phyloP scores from a whole-genome alignment of 2,797 vertebrate species.

The Macroramphosus scolopax region DNA sequence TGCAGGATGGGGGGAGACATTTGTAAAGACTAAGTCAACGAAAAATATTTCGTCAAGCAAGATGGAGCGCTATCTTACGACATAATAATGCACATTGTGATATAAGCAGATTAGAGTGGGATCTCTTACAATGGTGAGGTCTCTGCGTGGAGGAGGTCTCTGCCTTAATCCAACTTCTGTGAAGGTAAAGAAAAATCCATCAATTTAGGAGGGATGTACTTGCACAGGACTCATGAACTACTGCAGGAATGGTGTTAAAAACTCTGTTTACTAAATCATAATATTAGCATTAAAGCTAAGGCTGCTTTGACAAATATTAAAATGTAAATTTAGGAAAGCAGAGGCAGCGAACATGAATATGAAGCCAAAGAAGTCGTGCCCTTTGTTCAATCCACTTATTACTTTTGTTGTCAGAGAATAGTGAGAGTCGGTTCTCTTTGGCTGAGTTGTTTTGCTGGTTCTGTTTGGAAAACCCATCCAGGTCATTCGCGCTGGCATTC shows the following conservation, averaged over 20 bases:
- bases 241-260: too few relatives aligned
- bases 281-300: too few relatives aligned
- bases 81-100: background rate
- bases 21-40: background rate
- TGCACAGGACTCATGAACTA: too few relatives aligned
- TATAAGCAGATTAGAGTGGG: background rate
- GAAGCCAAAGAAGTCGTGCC: too few relatives aligned
- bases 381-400: slow-evolving; percentile 37
- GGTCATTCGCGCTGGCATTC: slow-evolving; percentile 84
- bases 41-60: background rate
- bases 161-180: slow-evolving; percentile 90
- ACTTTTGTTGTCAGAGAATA: slow-evolving; percentile 73
- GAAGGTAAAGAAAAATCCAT: slow-evolving; percentile 10
- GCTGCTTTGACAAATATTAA: background rate
- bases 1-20: slow-evolving; percentile 41
- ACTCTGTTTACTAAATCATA: too few relatives aligned
- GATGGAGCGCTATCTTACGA: too few relatives aligned
- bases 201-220: too few relatives aligned
- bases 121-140: slow-evolving; percentile 93
- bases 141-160: slow-evolving; percentile 94
- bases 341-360: too few relatives aligned
- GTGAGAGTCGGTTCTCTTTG: slow-evolving; percentile 74
- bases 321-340: too few relatives aligned
- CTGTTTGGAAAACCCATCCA: slow-evolving; percentile 86
- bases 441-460: slow-evolving; percentile 67